These are phyloP conservation scores for Thamnaconus septentrionalis DNA, from an alignment of 2,113 vertebrate genomes.

Conservation along the genomic window DNA sequence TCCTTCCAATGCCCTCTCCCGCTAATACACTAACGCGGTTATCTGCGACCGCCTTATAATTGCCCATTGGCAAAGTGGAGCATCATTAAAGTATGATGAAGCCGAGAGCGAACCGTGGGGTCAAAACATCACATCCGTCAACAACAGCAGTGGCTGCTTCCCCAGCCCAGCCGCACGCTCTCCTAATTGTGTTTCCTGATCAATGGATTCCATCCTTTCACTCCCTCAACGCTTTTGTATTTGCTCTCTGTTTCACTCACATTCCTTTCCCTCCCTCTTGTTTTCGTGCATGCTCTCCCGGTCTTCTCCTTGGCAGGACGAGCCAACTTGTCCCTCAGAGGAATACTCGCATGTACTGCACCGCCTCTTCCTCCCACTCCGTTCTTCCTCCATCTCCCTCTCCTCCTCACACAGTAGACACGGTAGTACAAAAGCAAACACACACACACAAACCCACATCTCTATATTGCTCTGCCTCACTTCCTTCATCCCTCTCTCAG, in stretches of 20 bases:
- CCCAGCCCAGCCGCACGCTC: neutral
- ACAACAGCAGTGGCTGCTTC: neutral
- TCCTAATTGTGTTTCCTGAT: too few relatives aligned
- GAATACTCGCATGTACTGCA: slow-evolving; percentile 37
- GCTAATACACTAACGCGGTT: slow-evolving; percentile 25
- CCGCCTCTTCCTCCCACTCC: slow-evolving; percentile 28
- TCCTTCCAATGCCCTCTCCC: slow-evolving; percentile 37
- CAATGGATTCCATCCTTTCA: too few relatives aligned
- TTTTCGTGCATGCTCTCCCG: slow-evolving; percentile 44
- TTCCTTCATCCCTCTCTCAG: slow-evolving; percentile 13
- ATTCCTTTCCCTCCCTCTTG: slow-evolving; percentile 4
- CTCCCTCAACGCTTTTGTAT: too few relatives aligned
- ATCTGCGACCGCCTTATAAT: slow-evolving; percentile 21
- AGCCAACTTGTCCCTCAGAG: slow-evolving; percentile 41
- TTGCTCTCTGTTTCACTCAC: neutral
- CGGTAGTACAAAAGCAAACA: neutral
- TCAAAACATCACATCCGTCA: slow-evolving; percentile 24
- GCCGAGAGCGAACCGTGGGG: slow-evolving; percentile 29
- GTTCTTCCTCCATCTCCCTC: slow-evolving; percentile 15
- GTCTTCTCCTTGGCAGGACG: slow-evolving; percentile 46
- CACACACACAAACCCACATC: neutral
- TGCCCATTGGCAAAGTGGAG: slow-evolving; percentile 28
- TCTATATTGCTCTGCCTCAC: neutral
- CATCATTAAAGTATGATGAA: slow-evolving; percentile 47
- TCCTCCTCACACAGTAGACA: neutral